phyloP scores from a whole-genome alignment of 2,888 invertebrate genomes.

The Troides aeacus region DNA sequence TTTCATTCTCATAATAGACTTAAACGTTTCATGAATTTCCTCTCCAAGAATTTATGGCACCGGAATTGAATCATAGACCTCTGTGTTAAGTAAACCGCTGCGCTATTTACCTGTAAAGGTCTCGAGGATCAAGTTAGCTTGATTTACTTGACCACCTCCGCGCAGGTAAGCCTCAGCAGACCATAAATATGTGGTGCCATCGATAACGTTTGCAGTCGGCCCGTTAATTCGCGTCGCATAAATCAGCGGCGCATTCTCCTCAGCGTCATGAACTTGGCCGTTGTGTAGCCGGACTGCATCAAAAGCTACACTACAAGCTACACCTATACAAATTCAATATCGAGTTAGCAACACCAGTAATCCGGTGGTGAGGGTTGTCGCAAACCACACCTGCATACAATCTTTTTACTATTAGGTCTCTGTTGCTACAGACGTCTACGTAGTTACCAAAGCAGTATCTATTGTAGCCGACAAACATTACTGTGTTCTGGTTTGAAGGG shows the following conservation, averaged over 20 bases:
- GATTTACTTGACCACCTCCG: too few species aligned
- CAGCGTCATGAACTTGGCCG: constrained; percentile 42
- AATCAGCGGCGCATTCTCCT: constrained; percentile 40
- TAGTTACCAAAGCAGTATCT: too few species aligned
- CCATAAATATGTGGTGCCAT: constrained; percentile 29
- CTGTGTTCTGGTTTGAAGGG: too few species aligned
- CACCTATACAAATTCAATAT: constrained; percentile 52
- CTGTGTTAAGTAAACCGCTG: too few species aligned
- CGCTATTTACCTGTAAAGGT: too few species aligned
- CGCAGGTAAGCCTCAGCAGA: too few species aligned
- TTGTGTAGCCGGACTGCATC: too few species aligned
- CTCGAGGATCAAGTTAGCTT: too few species aligned
- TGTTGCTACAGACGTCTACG: too few species aligned
- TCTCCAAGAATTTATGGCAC: neutral
- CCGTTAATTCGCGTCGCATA: constrained; percentile 53
- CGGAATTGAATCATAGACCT: neutral
- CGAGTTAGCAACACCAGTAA: constrained; percentile 50
- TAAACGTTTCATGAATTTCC: neutral
- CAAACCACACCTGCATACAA: neutral
- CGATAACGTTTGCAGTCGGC: constrained; percentile 49
- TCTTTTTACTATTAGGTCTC: too few species aligned
- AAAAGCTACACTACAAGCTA: neutral
- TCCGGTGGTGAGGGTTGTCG: constrained; percentile 39
- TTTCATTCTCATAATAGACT: too few species aligned
- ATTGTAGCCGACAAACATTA: too few species aligned